Evolutionary conservation across 1,140 invertebrate genomes (phyloP).

Genomic region (Danaus melanippus): DNA sequence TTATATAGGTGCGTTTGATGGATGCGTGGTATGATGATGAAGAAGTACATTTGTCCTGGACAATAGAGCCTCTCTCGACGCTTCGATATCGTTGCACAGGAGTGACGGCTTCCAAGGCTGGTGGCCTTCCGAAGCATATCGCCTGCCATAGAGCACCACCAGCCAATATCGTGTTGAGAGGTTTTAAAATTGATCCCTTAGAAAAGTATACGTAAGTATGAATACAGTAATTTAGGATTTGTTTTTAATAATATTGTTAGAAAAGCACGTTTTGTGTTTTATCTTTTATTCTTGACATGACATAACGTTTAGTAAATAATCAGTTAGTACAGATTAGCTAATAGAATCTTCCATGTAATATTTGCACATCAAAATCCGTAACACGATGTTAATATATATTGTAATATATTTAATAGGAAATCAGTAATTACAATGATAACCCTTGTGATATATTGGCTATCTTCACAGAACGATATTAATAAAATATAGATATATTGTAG

Average conservation of each 20-base stretch:
- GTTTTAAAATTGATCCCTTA: constrained; percentile 51
- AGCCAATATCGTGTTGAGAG: constrained; percentile 46
- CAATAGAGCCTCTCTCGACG: constrained; percentile 42
- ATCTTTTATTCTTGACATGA: too few relatives aligned
- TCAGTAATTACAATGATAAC: too few relatives aligned
- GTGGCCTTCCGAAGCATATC: constrained; percentile 48
- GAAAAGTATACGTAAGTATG: constrained; percentile 55
- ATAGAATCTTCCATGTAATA: too few relatives aligned
- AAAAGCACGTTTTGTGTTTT: background rate
- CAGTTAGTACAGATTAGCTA: too few relatives aligned
- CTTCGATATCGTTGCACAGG: constrained; percentile 49
- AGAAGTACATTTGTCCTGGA: constrained; percentile 57
- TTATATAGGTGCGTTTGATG: constrained; percentile 37
- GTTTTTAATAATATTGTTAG: constrained; percentile 4
- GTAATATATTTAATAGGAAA: too few relatives aligned
- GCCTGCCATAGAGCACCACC: constrained; percentile 58
- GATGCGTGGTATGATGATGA: constrained; percentile 59
- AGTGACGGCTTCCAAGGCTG: constrained; percentile 44
- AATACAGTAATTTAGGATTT: background rate
- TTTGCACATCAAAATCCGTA: too few relatives aligned
- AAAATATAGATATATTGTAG: too few relatives aligned
- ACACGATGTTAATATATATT: too few relatives aligned
- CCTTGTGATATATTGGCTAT: too few relatives aligned
- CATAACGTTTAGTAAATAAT: too few relatives aligned
- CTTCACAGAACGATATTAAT: too few relatives aligned